phyloP scores from a whole-genome alignment of 2,888 invertebrate species.

The Amitus sp. region DNA sequence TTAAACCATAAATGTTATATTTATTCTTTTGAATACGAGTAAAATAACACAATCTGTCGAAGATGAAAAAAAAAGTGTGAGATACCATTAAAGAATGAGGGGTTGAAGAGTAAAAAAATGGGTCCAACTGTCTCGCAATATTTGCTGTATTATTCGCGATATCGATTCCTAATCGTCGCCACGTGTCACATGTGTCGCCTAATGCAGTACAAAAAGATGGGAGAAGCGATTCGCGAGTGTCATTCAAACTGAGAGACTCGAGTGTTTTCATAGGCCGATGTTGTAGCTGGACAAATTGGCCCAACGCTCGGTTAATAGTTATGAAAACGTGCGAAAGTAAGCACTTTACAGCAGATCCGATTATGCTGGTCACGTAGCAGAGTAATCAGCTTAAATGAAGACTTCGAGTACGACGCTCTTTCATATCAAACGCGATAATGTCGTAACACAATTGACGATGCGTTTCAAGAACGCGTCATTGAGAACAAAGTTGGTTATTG shows the following conservation, averaged over 20 bases:
- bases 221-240: slow-evolving; percentile 3
- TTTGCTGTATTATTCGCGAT: background rate
- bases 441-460: background rate
- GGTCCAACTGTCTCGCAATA: too few species aligned
- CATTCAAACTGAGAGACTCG: too few species aligned
- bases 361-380: slow-evolving; percentile 54
- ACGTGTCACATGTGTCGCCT: slow-evolving; percentile 1
- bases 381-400: slow-evolving; percentile 50
- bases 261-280: slow-evolving; percentile 15
- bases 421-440: background rate
- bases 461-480: background rate
- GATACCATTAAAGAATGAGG: too few species aligned
- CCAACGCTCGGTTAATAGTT: slow-evolving; percentile 46
- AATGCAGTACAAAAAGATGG: slow-evolving; percentile 14
- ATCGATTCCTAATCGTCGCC: background rate
- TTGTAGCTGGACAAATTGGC: slow-evolving; percentile 9
- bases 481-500: too few species aligned
- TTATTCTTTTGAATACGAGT: too few species aligned
- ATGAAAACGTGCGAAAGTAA: slow-evolving; percentile 61
- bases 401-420: background rate
- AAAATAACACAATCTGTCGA: too few species aligned
- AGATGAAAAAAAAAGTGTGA: too few species aligned
- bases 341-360: slow-evolving; percentile 55
- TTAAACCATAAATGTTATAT: too few species aligned
- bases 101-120: too few species aligned